A percentile compares a stretch with the other conserved stretches of the same genome.
Evolutionary conservation across 2,113 vertebrate species (phyloP).

Genomic region (Pyrgilauda ruficollis): DNA sequence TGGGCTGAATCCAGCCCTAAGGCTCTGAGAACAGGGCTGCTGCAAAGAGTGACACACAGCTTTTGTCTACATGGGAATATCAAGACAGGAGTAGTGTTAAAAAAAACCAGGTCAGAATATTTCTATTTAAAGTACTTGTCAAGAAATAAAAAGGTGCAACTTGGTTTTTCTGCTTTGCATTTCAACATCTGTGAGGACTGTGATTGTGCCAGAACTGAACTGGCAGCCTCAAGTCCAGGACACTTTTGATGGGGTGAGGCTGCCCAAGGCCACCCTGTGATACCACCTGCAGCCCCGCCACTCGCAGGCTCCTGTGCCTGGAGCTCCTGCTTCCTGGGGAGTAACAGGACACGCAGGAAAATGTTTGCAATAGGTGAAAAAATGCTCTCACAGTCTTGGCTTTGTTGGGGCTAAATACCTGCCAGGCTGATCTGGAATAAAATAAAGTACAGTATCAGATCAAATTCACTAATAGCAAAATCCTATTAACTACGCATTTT

Average conservation of each 20-base stretch:
- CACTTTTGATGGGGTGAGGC: neutral
- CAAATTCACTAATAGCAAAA: conserved; percentile 68
- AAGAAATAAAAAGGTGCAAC: neutral
- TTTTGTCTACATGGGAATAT: neutral
- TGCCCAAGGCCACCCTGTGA: neutral
- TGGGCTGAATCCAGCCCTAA: neutral
- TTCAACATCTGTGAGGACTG: neutral
- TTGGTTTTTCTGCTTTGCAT: neutral
- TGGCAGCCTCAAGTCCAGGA: neutral
- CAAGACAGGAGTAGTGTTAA: neutral
- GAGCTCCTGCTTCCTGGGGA: neutral
- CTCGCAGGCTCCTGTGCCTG: neutral
- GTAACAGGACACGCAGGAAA: rapidly evolving
- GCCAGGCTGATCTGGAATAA: neutral
- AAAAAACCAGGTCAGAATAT: conserved; percentile 18
- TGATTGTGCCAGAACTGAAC: neutral
- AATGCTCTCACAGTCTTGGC: conserved; percentile 9
- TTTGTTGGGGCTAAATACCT: conserved; percentile 48
- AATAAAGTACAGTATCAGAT: conserved; percentile 49
- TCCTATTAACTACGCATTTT: conserved; percentile 71
- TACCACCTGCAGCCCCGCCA: neutral
- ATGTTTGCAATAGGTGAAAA: neutral
- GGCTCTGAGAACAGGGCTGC: neutral
- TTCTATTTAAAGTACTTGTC: conserved; percentile 4
- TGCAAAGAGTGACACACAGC: neutral